Evolutionary conservation across 2,797 vertebrate species (phyloP), one percentile per base, ranked within the genome.

Genomic region (Acrossocheilus wenchowensis): DNA sequence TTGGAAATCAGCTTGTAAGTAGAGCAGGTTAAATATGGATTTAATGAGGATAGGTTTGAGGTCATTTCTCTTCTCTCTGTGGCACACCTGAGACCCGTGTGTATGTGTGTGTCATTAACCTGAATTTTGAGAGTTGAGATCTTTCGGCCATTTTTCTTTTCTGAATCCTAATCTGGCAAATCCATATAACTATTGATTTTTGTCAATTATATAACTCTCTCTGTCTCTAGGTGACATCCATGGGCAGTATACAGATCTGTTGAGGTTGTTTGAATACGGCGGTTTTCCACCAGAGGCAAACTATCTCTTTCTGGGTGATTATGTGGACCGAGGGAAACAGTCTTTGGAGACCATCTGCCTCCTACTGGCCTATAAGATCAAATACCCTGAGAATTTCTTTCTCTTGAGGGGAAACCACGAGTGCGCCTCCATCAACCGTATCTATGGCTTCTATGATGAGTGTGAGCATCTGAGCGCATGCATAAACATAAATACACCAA

Each of bases 301-400:
- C 94, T 99, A 99, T 92, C 97, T 99, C 89, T 99, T 99, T 93
- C 94, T 99, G 94, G 98, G 98, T 17, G 98, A 99, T 95, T 99
- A 99, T 7, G 98, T 99, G 94, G 98, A 99, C 94, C 95, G 98
- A 95, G 98, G 98, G 90, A 99, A 99, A 92, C 98, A 99, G 91
- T 99, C 97, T 81, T 93, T 99, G 95, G 98, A 99, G 94, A 99
- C 98, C 90, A 99, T 99, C 95, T 99, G 98, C 93, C 96, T 99
- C 87, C 94, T 99, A 87, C 91, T 99, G 94, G 98, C 98, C 64
- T 99, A 99, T 95, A 99, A 99, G 96, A 99, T 99, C 92, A 99
- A 99, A 95, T 99, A 99, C 91, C 98, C 98, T 0, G 98, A 99
- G 94, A 99, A 99, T 94, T 99, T 99, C 92, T 99, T 99, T 94